Evolutionary conservation across 2,888 invertebrate species (phyloP), one percentile per base, ranked within the genome.

Genomic region (Drosophila maculinotata): DNA sequence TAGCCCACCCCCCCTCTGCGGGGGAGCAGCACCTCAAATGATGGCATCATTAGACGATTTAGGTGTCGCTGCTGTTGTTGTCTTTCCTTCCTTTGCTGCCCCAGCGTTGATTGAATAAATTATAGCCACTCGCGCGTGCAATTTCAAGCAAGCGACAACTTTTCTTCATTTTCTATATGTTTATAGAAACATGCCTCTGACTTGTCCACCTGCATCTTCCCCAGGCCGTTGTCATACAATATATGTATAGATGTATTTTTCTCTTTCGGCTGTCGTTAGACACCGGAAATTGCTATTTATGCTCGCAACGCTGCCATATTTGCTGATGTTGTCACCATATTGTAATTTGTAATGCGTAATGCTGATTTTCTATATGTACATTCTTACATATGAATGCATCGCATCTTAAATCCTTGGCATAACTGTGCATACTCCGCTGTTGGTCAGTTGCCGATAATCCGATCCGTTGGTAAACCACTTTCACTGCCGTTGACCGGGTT

Each of bases 1-100:
- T 81, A 82, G 75, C 56, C 69, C 36, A 14, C 23, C 33, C 23
- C 8, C 4, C 28, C 28, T 14, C 10, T 26, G 17, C n/a, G 8
- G 1, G 10, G 14, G 14, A 15, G 35, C 31, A 20, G 44, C 62
- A 53, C 60, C 75, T 70, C 58, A 66, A 75, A 77, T 85, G 88
- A 85, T 79, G 86, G 86, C 83, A 84, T 84, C 83, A 84, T 84
- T 84, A 84, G 86, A 85, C 83, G 85, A 87, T 84, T 84, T 84
- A 87, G 83, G 86, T 69, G 65, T 63, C 38, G 56, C 47, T 54
- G 54, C 15, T 51, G 69, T 17, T 56, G 31, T 23, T 39, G 35
- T 35, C 25, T 12, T 51, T 60, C 44, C 9, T 53, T 56, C 3
- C 38, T 49, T 39, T 52, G 60, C 51, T 47, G 17, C 25, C 64